A percentile compares a stretch with the other conserved stretches of the same genome.
Evolutionary conservation across 2,113 vertebrate genomes (phyloP).

Genomic region (Pristiophorus japonicus): DNA sequence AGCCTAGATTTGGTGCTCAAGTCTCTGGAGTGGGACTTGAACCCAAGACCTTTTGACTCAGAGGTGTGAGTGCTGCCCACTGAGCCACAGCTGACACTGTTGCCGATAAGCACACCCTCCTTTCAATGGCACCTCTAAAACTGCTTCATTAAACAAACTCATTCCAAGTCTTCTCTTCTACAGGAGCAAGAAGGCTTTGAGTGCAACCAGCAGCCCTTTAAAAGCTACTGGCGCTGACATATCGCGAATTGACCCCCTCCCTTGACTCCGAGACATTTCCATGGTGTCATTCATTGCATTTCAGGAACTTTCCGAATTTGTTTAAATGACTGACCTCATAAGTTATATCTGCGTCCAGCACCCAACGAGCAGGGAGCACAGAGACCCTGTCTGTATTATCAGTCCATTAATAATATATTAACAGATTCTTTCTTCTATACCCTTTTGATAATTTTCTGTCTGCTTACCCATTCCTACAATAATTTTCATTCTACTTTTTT

Average conservation of each 20-base stretch:
- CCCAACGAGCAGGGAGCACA: neutral
- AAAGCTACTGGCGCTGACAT: neutral
- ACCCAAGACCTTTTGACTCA: too few relatives aligned
- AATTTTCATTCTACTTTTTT: neutral
- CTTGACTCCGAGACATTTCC: neutral
- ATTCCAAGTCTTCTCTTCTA: too few relatives aligned
- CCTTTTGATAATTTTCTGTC: neutral
- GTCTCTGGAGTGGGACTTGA: too few relatives aligned
- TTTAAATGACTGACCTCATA: neutral
- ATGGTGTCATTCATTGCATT: neutral
- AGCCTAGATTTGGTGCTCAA: too few relatives aligned
- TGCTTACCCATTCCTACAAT: neutral
- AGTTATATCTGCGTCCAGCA: neutral
- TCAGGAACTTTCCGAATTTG: too few relatives aligned
- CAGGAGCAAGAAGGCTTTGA: too few relatives aligned
- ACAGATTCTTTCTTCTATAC: neutral
- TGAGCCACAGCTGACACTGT: too few relatives aligned
- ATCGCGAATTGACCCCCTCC: neutral
- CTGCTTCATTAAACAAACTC: too few relatives aligned
- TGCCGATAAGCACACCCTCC: too few relatives aligned
- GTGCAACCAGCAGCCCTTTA: too few relatives aligned
- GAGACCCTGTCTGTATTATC: neutral
- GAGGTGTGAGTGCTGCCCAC: too few relatives aligned
- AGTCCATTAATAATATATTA: neutral
- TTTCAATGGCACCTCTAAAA: too few relatives aligned